Conservation (phyloP, 2,888 invertebrate species). For the Eucera pruinosa region DNA sequence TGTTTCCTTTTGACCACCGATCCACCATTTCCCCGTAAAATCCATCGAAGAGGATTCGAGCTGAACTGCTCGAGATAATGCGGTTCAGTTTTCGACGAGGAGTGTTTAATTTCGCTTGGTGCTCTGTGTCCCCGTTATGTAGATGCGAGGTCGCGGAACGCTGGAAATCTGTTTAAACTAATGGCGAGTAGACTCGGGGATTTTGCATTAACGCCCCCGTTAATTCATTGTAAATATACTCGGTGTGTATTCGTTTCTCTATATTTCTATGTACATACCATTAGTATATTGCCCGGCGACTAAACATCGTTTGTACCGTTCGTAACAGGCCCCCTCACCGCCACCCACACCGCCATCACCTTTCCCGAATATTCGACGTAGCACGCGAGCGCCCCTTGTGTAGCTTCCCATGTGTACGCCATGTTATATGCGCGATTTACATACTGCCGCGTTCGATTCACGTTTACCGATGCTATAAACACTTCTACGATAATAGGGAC, state of each 20-base stretch:
- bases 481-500: slow-evolving; percentile 67
- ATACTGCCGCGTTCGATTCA: slow-evolving; percentile 73
- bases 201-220: slow-evolving; percentile 79
- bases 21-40: slow-evolving; percentile 8
- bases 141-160: slow-evolving; percentile 57
- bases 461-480: slow-evolving; percentile 67
- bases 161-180: slow-evolving; percentile 77
- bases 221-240: slow-evolving; percentile 80
- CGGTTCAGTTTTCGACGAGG: slow-evolving; percentile 66
- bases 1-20: no score
- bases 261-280: slow-evolving; percentile 80
- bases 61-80: slow-evolving; percentile 55
- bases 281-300: slow-evolving; percentile 76
- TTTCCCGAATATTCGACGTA: slow-evolving; percentile 21
- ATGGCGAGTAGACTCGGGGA: slow-evolving; percentile 71
- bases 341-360: background rate
- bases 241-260: slow-evolving; percentile 77
- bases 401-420: slow-evolving; percentile 38
- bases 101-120: slow-evolving; percentile 70
- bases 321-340: slow-evolving; percentile 48
- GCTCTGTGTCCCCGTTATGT: slow-evolving; percentile 57
- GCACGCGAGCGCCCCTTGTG: slow-evolving; percentile 10
- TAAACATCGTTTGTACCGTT: slow-evolving; percentile 73
- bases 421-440: slow-evolving; percentile 73
- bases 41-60: slow-evolving; percentile 3